Conservation (phyloP, 1,140 invertebrate species). For the Diabrotica virgifera region DNA sequence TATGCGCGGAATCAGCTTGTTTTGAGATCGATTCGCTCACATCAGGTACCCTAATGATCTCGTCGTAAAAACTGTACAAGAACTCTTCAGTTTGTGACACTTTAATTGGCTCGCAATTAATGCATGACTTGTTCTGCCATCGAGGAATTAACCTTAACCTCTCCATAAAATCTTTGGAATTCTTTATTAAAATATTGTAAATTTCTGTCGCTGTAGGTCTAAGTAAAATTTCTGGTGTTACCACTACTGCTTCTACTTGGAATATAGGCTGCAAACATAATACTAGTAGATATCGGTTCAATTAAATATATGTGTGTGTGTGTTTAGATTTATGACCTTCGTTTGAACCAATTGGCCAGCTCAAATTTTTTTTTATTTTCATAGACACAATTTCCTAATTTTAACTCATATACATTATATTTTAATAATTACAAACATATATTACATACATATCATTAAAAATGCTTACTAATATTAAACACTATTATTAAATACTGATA, state of each 20-base stretch:
- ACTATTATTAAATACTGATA: too few relatives aligned
- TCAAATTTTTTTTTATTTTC: too few relatives aligned
- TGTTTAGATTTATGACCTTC: too few relatives aligned
- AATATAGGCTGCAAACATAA: constrained; percentile 54
- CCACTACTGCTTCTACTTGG: constrained; percentile 71
- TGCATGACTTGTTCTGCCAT: constrained; percentile 82
- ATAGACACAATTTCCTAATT: too few relatives aligned
- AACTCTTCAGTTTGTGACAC: constrained; percentile 54
- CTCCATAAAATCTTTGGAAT: constrained; percentile 63
- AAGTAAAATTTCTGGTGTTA: constrained; percentile 69
- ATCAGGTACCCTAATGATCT: constrained; percentile 63
- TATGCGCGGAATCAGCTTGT: constrained; percentile 64
- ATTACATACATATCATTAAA: too few relatives aligned
- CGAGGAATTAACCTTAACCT: constrained; percentile 71
- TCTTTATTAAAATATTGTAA: constrained; percentile 67
- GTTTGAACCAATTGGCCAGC: too few relatives aligned
- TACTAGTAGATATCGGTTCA: too few relatives aligned
- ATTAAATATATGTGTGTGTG: too few relatives aligned
- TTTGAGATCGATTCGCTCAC: constrained; percentile 66
- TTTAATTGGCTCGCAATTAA: constrained; percentile 63
- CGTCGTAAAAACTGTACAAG: constrained; percentile 73
- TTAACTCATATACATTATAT: too few relatives aligned
- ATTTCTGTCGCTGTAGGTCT: constrained; percentile 71
- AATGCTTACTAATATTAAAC: too few relatives aligned
- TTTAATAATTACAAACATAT: too few relatives aligned